These are phyloP conservation scores for Promerops cafer DNA, from an alignment of 2,113 vertebrate species.

Conservation along the genomic window DNA sequence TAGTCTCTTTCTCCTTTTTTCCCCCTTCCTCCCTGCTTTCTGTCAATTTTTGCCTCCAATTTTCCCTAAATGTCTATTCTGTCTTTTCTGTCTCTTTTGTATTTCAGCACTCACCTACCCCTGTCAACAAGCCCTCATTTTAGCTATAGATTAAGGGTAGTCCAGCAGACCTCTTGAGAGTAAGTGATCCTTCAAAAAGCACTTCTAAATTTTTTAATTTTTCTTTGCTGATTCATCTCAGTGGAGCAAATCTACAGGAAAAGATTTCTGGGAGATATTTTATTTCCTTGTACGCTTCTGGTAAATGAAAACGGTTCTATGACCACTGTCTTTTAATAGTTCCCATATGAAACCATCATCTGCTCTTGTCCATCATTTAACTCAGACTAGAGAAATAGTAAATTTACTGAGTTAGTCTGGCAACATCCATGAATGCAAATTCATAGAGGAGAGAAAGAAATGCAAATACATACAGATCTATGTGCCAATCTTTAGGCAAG, in stretches of 20 bases:
- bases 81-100: background rate
- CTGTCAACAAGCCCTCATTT: background rate
- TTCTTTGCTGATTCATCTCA: background rate
- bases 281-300: background rate
- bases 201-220: background rate
- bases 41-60: background rate
- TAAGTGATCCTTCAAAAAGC: background rate
- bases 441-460: background rate
- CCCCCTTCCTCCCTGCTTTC: background rate
- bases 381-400: background rate
- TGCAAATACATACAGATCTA: background rate
- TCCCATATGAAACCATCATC: background rate
- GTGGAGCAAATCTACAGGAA: background rate
- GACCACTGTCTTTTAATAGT: background rate
- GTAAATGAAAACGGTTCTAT: background rate
- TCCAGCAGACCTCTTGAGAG: background rate
- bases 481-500: background rate
- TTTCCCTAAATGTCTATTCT: background rate
- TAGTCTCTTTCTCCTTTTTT: background rate
- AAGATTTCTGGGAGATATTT: background rate
- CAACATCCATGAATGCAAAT: background rate
- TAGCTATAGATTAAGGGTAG: background rate
- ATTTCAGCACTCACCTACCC: background rate
- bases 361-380: background rate
- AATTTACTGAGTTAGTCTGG: background rate